Conservation (phyloP, 2,888 invertebrate genomes). For the Pseudococcus jackbeardsleyi region DNA sequence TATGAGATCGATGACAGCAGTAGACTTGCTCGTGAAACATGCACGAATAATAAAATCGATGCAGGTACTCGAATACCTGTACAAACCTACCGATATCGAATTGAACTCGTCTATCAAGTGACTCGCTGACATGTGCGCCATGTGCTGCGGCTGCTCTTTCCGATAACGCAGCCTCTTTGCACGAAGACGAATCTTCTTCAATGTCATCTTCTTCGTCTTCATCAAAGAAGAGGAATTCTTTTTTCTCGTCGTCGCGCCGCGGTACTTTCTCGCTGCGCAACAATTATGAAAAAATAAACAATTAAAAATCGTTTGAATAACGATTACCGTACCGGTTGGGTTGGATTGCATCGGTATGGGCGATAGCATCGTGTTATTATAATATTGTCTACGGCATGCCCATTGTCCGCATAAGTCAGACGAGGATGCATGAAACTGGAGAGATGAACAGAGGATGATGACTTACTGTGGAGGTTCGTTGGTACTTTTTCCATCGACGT, state of each 20-base stretch:
- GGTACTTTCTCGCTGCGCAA: neutral
- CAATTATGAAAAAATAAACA: neutral
- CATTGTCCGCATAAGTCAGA: neutral
- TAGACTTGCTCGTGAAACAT: neutral
- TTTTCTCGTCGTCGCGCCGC: neutral
- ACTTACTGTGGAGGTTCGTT: neutral
- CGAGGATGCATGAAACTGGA: neutral
- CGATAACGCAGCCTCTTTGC: slow-evolving; percentile 38
- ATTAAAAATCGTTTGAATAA: neutral
- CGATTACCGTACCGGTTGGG: neutral
- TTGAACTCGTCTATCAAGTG: slow-evolving; percentile 68
- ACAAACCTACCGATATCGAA: slow-evolving; percentile 68
- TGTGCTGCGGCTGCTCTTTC: slow-evolving; percentile 20
- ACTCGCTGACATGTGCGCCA: slow-evolving; percentile 57
- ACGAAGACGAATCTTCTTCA: neutral
- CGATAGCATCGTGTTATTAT: neutral
- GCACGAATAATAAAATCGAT: neutral
- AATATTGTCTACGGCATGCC: neutral
- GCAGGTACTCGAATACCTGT: neutral
- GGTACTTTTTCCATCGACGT: neutral
- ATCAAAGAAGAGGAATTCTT: slow-evolving; percentile 47
- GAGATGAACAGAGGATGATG: neutral
- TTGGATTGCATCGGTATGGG: neutral
- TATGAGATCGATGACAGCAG: no score
- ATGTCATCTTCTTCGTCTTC: slow-evolving; percentile 30